phyloP scores from a whole-genome alignment of 2,797 vertebrate species.

The Sciurus carolinensis region DNA sequence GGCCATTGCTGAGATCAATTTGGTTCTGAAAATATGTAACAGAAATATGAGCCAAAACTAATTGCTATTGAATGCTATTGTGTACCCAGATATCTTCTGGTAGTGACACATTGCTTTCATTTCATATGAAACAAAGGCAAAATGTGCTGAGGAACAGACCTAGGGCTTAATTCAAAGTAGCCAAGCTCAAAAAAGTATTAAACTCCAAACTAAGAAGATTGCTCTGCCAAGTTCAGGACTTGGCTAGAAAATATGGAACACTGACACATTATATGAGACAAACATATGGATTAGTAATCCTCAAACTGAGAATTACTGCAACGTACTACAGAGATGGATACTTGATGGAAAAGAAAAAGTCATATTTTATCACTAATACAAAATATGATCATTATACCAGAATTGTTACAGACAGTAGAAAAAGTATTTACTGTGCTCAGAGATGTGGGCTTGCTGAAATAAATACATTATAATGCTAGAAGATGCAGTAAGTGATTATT shows the following conservation, averaged over 20 bases:
- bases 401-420: not conserved
- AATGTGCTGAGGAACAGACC: not conserved
- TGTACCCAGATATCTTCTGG: not conserved
- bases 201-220: not conserved
- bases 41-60: not conserved
- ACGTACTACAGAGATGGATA: not conserved
- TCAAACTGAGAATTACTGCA: not conserved
- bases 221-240: not conserved
- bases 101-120: not conserved
- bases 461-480: not conserved
- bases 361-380: not conserved
- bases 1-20: not conserved
- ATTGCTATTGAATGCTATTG: not conserved
- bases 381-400: not conserved
- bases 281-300: not conserved
- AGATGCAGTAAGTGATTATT: not conserved
- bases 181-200: not conserved
- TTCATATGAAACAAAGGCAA: not conserved
- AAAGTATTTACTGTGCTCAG: not conserved
- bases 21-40: not conserved
- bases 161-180: not conserved
- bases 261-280: not conserved
- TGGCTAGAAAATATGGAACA: not conserved
- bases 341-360: not conserved
- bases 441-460: not conserved